Evolutionary conservation across 2,888 invertebrate species (phyloP).

Genomic region (Rhamnusium bicolor): DNA sequence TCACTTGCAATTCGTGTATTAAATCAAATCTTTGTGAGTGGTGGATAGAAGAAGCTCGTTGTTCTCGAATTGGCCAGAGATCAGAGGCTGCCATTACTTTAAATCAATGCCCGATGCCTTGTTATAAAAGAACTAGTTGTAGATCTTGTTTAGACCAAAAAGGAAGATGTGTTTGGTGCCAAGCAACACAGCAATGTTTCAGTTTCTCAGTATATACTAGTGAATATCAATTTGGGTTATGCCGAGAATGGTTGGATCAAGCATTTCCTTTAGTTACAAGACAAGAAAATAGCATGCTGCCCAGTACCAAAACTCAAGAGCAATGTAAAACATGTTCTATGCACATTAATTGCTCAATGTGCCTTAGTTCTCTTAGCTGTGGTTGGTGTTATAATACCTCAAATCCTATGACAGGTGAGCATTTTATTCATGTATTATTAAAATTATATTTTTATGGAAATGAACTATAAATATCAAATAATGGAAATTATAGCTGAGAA

Average conservation of each 20-base stretch:
- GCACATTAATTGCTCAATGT: slow-evolving; percentile 84
- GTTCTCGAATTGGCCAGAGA: slow-evolving; percentile 84
- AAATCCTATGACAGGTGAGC: slow-evolving; percentile 89
- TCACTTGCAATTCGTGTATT: slow-evolving; percentile 90
- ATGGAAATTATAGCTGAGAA: no score
- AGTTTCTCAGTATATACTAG: slow-evolving; percentile 97
- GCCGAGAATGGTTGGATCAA: slow-evolving; percentile 94
- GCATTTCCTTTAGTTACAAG: slow-evolving; percentile 73
- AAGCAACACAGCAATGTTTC: slow-evolving; percentile 92
- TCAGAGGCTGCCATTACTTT: slow-evolving; percentile 78
- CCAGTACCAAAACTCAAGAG: slow-evolving; percentile 70
- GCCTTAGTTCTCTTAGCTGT: slow-evolving; percentile 88
- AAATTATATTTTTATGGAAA: no score
- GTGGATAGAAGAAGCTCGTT: slow-evolving; percentile 91
- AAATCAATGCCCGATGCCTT: slow-evolving; percentile 85
- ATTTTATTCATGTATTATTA: neutral
- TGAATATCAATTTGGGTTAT: slow-evolving; percentile 93
- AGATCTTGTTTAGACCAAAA: slow-evolving; percentile 87
- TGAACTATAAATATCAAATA: no score
- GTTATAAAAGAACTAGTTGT: slow-evolving; percentile 84
- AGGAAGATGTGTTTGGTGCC: slow-evolving; percentile 95
- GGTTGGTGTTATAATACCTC: slow-evolving; percentile 95
- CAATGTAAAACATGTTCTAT: slow-evolving; percentile 88
- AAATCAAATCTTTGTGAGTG: slow-evolving; percentile 87
- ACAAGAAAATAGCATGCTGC: slow-evolving; percentile 65